phyloP scores from a whole-genome alignment of 2,797 vertebrate species.

The Peromyscus aztecus region DNA sequence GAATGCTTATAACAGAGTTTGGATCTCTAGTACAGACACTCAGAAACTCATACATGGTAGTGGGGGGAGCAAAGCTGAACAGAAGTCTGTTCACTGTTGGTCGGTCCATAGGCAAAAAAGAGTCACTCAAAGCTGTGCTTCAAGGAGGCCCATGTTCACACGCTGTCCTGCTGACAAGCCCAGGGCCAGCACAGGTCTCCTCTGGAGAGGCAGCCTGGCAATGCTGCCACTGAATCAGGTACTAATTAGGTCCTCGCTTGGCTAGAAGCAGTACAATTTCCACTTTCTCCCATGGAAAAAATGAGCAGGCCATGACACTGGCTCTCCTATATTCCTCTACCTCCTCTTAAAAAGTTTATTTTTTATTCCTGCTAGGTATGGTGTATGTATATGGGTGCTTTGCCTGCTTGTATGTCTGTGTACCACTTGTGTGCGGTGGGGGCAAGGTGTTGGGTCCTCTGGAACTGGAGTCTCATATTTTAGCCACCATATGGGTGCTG shows the following conservation, averaged over 20 bases:
- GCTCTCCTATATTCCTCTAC: neutral
- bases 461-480: neutral
- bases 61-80: neutral
- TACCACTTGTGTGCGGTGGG: neutral
- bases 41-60: neutral
- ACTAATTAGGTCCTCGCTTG: neutral
- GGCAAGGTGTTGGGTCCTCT: neutral
- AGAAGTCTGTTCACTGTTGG: neutral
- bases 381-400: neutral
- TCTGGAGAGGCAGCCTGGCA: neutral
- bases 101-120: neutral
- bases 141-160: neutral
- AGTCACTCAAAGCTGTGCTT: conserved; percentile 16
- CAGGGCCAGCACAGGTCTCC: conserved; percentile 36
- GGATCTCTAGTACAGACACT: neutral
- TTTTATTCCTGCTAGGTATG: neutral
- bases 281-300: conserved; percentile 18
- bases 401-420: neutral
- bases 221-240: neutral
- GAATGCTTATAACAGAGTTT: neutral
- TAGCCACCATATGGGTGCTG: neutral
- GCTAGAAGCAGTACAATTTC: neutral
- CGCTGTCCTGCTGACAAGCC: neutral
- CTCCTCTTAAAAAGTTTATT: neutral
- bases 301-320: neutral